Evolutionary conservation across 2,888 invertebrate species (phyloP).

Genomic region (Tachina grossa): DNA sequence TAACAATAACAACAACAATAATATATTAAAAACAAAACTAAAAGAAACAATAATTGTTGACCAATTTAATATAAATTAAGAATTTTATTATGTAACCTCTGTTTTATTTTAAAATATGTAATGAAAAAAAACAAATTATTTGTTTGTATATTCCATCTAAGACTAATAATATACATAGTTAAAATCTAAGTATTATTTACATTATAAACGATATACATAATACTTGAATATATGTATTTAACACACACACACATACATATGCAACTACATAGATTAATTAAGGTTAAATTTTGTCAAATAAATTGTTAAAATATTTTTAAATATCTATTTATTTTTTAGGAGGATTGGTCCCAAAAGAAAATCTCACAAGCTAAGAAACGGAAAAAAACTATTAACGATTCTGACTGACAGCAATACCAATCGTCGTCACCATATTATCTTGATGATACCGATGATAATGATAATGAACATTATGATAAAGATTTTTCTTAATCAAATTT

Average conservation of each 20-base stretch:
- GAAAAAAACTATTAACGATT: constrained; percentile 94
- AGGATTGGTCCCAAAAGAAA: constrained; percentile 95
- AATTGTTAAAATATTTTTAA: constrained; percentile 40
- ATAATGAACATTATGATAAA: constrained; percentile 73
- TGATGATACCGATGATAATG: constrained; percentile 75
- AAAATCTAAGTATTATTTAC: constrained; percentile 28
- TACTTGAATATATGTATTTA: constrained; percentile 32
- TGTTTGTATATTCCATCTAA: constrained; percentile 29
- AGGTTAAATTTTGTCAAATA: constrained; percentile 29
- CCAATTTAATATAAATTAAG: constrained; percentile 23
- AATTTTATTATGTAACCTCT: constrained; percentile 12
- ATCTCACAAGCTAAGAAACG: constrained; percentile 91
- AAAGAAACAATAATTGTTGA: background rate
- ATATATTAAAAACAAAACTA: background rate
- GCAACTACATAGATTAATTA: constrained; percentile 21
- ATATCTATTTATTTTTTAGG: constrained; percentile 84
- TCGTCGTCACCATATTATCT: constrained; percentile 74
- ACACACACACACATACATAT: background rate
- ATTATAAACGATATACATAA: constrained; percentile 20
- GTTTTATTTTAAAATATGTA: constrained; percentile 21
- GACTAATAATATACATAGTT: constrained; percentile 1
- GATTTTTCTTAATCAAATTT: constrained; percentile 66
- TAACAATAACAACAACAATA: background rate
- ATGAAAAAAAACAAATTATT: constrained; percentile 1
- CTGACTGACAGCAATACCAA: constrained; percentile 89